Evolutionary conservation across 2,113 vertebrate genomes (phyloP).

Genomic region (Meleagris gallopavo): DNA sequence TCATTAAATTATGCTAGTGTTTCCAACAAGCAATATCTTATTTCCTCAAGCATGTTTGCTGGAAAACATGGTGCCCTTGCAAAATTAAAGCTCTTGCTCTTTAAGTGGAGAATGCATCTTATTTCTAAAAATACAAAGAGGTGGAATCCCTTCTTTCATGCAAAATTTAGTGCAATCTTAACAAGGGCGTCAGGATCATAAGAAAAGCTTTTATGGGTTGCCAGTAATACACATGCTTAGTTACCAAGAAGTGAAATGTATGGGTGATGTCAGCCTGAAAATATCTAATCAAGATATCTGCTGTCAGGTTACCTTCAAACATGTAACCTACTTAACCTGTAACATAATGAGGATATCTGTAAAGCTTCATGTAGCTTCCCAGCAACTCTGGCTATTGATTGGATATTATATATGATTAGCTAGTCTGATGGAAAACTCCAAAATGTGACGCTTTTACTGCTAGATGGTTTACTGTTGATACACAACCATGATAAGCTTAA

Average conservation of each 20-base stretch:
- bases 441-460: background rate
- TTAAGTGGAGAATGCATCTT: rapidly evolving
- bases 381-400: conserved; percentile 19
- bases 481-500: background rate
- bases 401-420: conserved; percentile 1
- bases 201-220: conserved; percentile 1
- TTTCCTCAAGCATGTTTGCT: background rate
- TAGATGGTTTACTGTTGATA: background rate
- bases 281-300: conserved; percentile 37
- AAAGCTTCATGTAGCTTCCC: conserved; percentile 12
- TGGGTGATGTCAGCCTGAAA: conserved; percentile 34
- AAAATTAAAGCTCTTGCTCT: background rate
- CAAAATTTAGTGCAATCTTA: background rate
- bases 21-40: background rate
- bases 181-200: background rate
- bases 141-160: background rate
- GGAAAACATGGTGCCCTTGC: background rate
- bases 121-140: background rate
- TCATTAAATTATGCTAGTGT: background rate
- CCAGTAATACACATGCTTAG: background rate
- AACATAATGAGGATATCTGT: conserved; percentile 51
- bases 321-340: conserved; percentile 41
- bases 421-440: background rate
- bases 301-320: conserved; percentile 26
- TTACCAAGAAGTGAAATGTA: background rate